Percentiles rank a stretch among this genome's conserved stretches.
These are phyloP conservation scores for Periophthalmus modestus DNA, from an alignment of 2,113 vertebrate species.

Conservation along the genomic window DNA sequence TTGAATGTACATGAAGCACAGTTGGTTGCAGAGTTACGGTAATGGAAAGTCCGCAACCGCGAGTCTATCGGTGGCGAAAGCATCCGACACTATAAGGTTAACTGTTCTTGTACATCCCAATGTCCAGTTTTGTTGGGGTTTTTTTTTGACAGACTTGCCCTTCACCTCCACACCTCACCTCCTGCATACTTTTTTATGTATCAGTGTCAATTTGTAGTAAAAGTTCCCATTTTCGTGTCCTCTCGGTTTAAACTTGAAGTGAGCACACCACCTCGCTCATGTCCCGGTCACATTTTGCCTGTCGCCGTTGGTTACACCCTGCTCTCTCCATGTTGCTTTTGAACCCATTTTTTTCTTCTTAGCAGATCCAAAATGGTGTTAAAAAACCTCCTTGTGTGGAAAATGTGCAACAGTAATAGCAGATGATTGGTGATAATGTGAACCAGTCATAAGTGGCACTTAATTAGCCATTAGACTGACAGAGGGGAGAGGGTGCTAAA, in stretches of 20 bases:
- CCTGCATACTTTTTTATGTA: no score
- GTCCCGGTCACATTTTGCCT: slow-evolving; percentile 17
- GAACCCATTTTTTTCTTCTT: slow-evolving; percentile 26
- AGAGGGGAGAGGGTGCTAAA: slow-evolving; percentile 58
- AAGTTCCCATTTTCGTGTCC: slow-evolving; percentile 11
- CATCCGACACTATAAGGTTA: no score
- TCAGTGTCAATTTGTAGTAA: not conserved
- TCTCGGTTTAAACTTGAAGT: not conserved
- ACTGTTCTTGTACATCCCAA: no score
- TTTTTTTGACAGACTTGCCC: no score
- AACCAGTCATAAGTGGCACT: slow-evolving; percentile 65
- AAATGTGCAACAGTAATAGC: slow-evolving; percentile 55
- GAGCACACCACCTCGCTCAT: not conserved
- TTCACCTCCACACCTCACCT: no score
- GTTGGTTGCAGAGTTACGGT: no score
- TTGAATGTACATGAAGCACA: no score
- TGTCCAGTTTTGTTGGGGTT: no score
- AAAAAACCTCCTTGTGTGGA: slow-evolving; percentile 11
- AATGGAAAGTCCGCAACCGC: no score
- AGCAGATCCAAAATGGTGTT: slow-evolving; percentile 25
- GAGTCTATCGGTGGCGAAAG: no score
- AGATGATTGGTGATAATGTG: slow-evolving; percentile 69
- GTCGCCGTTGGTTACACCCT: slow-evolving; percentile 28
- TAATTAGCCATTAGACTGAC: slow-evolving; percentile 71
- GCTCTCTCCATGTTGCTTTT: slow-evolving; percentile 18